Evolutionary conservation across 23 tunicate genomes (phyloP), one percentile per base, ranked within the genome.

Genomic region (Phallusia fumigata): DNA sequence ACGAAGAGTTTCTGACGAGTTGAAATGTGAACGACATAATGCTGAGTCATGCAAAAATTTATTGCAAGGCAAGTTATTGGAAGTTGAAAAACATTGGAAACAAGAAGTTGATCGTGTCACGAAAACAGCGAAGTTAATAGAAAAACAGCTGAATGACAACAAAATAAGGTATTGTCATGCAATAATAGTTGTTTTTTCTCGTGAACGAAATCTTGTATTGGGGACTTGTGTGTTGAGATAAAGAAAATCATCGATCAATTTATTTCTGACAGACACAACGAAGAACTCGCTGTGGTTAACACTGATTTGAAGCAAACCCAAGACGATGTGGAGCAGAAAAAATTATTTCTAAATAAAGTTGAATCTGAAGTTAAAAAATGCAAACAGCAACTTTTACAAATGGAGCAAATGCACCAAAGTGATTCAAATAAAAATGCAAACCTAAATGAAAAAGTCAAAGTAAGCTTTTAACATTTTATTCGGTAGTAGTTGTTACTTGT

Each of bases 391-490:
- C 28, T 86, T 16, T 32, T 74, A 2, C 84, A 86, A 65, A 49
- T 86, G 80, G 90, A 86, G 58, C 84, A 80, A 72, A 26, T 86
- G 53, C 76, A 74, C 30, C 76, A 53, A 75, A 76, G 47, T 35
- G 47, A 19, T 21, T 8, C 5, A 33, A 33, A 34, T 74, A 33
- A 33, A 10, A 21, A 10, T 13, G 22, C 32, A 30, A 26, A 26
- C 32, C 32, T 65, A 2, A 65, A 65, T 65, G 31, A 26, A 26
- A 30, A 26, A 26, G 11, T n/a, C n/a, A n/a, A n/a, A n/a, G n/a
- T n/a, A n/a, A n/a, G n/a, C n/a, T n/a, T n/a, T n/a, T n/a, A n/a
- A n/a, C n/a, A n/a, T n/a, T n/a, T n/a, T n/a, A n/a, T n/a, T n/a
- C n/a, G n/a, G n/a, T n/a, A n/a, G n/a, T n/a, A n/a, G n/a, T n/a